Conservation (phyloP, 2,113 vertebrate genomes). For the Nestor notabilis region DNA sequence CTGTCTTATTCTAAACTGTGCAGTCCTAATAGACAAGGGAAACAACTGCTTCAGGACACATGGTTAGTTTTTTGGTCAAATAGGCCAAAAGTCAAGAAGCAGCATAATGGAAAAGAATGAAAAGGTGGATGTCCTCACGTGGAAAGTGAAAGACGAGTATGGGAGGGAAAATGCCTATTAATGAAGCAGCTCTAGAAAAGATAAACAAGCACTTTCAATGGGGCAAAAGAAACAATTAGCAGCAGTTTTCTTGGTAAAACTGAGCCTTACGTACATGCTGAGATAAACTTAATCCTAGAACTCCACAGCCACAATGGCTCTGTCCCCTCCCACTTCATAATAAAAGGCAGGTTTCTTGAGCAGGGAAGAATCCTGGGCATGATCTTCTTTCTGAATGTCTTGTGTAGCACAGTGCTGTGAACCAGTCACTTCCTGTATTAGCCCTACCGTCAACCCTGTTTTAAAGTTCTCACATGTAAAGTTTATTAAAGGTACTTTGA, state of each 20-base stretch:
- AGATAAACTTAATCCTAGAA: background rate
- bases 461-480: background rate
- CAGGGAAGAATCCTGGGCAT: background rate
- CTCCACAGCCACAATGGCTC: background rate
- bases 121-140: background rate
- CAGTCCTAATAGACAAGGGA: background rate
- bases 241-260: background rate
- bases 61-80: background rate
- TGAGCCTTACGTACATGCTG: background rate
- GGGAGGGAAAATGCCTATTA: background rate
- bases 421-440: rapidly evolving
- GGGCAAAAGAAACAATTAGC: background rate
- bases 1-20: background rate
- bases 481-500: background rate
- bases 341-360: background rate
- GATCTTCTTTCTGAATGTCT: background rate
- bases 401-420: background rate
- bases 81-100: background rate
- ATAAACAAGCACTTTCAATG: background rate
- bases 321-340: background rate
- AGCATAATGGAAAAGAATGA: background rate
- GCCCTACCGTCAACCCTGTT: background rate
- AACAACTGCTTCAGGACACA: background rate
- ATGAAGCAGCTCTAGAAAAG: background rate
- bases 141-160: background rate